Evolutionary conservation across 2,113 vertebrate genomes (phyloP).

Genomic region (Paracanthobrama guichenoti): DNA sequence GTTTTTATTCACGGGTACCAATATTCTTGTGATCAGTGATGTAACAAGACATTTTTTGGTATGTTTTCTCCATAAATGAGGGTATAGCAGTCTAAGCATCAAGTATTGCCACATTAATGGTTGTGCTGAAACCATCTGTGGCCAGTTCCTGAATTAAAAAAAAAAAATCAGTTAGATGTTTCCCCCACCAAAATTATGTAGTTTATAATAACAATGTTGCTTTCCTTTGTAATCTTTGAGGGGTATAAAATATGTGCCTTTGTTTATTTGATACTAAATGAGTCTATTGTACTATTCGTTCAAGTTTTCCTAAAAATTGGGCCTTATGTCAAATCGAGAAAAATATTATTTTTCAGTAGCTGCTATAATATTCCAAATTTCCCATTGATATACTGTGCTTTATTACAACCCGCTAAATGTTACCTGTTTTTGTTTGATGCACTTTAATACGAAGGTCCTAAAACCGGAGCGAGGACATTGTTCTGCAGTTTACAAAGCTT

Average conservation of each 20-base stretch:
- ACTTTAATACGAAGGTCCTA: conserved; percentile 70
- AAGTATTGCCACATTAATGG: conserved; percentile 6
- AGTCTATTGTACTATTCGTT: background rate
- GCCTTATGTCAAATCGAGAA: background rate
- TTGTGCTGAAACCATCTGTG: conserved; percentile 22
- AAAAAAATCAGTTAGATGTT: background rate
- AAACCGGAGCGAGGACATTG: conserved; percentile 39
- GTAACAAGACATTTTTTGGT: background rate
- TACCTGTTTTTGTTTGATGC: conserved; percentile 71
- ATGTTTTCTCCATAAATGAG: background rate
- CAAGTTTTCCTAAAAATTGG: background rate
- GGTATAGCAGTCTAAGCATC: background rate
- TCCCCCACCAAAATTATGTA: background rate
- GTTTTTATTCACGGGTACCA: conserved; percentile 44
- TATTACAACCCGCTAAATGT: conserved; percentile 49
- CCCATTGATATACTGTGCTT: conserved; percentile 18
- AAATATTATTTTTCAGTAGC: conserved; percentile 17
- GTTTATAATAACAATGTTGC: background rate
- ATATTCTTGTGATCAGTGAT: conserved; percentile 32
- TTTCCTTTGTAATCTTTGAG: conserved; percentile 2
- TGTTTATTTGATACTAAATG: conserved; percentile 33
- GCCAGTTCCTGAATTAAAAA: background rate
- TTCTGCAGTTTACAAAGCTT: conserved; percentile 49
- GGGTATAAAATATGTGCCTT: conserved; percentile 32
- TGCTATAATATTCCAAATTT: conserved; percentile 15